Percentiles rank a stretch among this genome's conserved stretches.
Conservation (phyloP, 2,888 invertebrate genomes). For the Eristalis intricaria region DNA sequence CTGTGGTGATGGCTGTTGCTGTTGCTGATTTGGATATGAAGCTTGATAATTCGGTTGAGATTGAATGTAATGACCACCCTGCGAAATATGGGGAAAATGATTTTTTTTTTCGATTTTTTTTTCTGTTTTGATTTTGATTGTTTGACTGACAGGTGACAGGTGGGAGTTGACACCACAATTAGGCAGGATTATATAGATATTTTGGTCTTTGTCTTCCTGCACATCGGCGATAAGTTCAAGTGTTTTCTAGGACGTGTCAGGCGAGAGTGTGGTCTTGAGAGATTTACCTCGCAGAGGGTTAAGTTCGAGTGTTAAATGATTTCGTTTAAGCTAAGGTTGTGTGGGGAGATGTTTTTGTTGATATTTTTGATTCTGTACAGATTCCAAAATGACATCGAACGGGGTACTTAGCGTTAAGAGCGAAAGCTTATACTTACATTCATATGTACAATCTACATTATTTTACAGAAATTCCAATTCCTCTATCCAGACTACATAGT, state of each 20-base stretch:
- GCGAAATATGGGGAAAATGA: slow-evolving; percentile 71
- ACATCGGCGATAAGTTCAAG: neutral
- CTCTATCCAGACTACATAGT: neutral
- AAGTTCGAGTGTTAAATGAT: slow-evolving; percentile 1
- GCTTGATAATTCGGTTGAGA: slow-evolving; percentile 63
- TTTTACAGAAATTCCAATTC: slow-evolving; percentile 15
- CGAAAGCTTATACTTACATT: slow-evolving; percentile 28
- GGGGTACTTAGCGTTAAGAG: slow-evolving; percentile 28
- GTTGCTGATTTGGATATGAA: slow-evolving; percentile 70
- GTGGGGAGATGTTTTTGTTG: slow-evolving; percentile 1
- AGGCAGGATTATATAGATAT: neutral
- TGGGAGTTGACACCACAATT: slow-evolving; percentile 44
- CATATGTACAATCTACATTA: neutral
- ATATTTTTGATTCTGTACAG: slow-evolving; percentile 23
- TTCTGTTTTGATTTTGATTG: slow-evolving; percentile 18
- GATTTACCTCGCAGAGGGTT: neutral
- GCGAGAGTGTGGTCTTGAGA: neutral
- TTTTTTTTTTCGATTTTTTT: slow-evolving; percentile 41
- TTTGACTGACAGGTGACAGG: slow-evolving; percentile 8
- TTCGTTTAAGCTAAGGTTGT: slow-evolving; percentile 12
- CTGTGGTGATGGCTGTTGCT: slow-evolving; percentile 60
- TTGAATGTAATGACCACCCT: slow-evolving; percentile 66
- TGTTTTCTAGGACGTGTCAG: neutral
- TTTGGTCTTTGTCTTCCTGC: neutral
- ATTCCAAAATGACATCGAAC: neutral